These are phyloP conservation scores for Oncorhynchus clarkii DNA, from an alignment of 2,113 vertebrate genomes.

Conservation along the genomic window DNA sequence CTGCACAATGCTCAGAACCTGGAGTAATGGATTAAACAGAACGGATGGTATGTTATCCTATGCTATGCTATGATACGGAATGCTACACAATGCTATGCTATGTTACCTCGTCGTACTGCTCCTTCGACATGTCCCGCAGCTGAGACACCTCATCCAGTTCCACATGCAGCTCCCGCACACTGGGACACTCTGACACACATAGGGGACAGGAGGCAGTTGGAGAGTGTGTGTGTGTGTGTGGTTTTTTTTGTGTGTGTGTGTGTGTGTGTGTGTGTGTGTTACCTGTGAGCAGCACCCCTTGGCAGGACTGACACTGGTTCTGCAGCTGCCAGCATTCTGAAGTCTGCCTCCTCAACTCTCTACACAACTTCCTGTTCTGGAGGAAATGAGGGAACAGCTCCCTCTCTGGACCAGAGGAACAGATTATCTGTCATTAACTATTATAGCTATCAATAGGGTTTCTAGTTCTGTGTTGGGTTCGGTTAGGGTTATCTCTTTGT, in stretches of 20 bases:
- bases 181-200: constrained; percentile 77
- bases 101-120: constrained; percentile 82
- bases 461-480: no score
- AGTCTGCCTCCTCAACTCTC: constrained; percentile 76
- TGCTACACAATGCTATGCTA: no score
- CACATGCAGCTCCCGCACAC: constrained; percentile 76
- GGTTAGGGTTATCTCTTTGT: no score
- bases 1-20: constrained; percentile 72
- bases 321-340: constrained; percentile 84
- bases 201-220: background rate
- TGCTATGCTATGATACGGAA: no score
- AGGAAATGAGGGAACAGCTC: constrained; percentile 52
- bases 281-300: constrained; percentile 80
- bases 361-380: constrained; percentile 68
- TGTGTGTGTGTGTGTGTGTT: constrained; percentile 34
- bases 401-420: constrained; percentile 43
- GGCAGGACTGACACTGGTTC: constrained; percentile 81
- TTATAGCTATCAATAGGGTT: no score
- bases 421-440: background rate
- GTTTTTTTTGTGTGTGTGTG: background rate
- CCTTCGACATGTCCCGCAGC: constrained; percentile 78
- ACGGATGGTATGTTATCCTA: no score
- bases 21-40: no score
- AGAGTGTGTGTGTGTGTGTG: background rate
- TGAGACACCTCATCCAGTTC: constrained; percentile 81